phyloP scores from a whole-genome alignment of 2,113 vertebrate genomes.

The Ranitomeya imitator region DNA sequence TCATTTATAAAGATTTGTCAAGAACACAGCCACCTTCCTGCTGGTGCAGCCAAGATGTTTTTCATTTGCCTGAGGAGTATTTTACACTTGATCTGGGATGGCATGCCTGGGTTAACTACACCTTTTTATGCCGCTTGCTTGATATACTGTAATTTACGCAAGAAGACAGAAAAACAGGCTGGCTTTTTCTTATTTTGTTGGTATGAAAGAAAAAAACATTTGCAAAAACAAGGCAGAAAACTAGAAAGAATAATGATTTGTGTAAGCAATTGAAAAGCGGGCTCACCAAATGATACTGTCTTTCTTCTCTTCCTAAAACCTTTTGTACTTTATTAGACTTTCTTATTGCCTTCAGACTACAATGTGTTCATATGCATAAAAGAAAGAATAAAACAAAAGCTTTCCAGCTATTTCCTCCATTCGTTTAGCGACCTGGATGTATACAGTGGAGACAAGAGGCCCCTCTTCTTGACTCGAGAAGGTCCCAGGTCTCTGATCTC shows the following conservation, averaged over 20 bases:
- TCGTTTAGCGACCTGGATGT: too few species aligned
- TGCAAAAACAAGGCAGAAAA: neutral
- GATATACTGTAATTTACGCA: constrained; percentile 14
- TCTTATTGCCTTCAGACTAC: neutral
- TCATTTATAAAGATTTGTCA: constrained; percentile 41
- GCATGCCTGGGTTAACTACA: constrained; percentile 26
- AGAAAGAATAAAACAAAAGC: too few species aligned
- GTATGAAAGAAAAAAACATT: neutral
- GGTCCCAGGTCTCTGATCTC: too few species aligned
- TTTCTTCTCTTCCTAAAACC: neutral
- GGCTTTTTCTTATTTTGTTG: neutral
- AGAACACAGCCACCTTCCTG: constrained; percentile 53
- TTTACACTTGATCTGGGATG: constrained; percentile 48
- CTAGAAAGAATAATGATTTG: neutral
- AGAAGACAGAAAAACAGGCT: constrained; percentile 21
- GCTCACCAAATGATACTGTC: neutral
- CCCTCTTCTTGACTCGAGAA: too few species aligned
- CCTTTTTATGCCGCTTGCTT: neutral
- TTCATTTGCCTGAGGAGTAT: constrained; percentile 48
- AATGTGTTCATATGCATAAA: neutral
- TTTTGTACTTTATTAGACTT: neutral
- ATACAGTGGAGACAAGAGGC: too few species aligned
- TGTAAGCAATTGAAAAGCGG: neutral
- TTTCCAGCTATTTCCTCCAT: too few species aligned
- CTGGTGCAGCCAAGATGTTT: constrained; percentile 51